Evolutionary conservation across 2,888 invertebrate species (phyloP).

Genomic region (Parnassius glacialis): DNA sequence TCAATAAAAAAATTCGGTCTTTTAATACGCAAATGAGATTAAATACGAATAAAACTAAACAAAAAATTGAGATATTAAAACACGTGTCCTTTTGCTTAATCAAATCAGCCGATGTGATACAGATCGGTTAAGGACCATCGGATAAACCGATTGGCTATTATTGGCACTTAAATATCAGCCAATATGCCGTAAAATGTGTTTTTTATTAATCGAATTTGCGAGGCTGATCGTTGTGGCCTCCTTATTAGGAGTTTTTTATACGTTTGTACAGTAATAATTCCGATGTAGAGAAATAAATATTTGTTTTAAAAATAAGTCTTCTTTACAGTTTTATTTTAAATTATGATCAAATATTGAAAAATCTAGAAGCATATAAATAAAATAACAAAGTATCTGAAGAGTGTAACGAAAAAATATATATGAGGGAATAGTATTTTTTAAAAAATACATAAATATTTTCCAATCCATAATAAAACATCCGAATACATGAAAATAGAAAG

Average conservation of each 20-base stretch:
- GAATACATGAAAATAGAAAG: too few species aligned
- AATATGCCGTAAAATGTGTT: conserved; percentile 20
- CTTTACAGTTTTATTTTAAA: too few species aligned
- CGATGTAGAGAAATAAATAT: too few species aligned
- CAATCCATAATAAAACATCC: too few species aligned
- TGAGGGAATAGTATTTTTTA: too few species aligned
- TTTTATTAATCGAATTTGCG: conserved; percentile 20
- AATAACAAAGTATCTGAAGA: too few species aligned
- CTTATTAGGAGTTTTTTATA: neutral
- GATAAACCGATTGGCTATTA: conserved; percentile 24
- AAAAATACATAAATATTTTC: too few species aligned
- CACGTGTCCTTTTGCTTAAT: conserved; percentile 22
- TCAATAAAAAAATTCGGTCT: neutral
- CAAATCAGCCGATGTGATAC: conserved; percentile 12
- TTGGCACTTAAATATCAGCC: conserved; percentile 24
- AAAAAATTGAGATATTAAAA: conserved; percentile 26
- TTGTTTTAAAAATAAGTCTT: too few species aligned
- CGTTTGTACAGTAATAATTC: too few species aligned
- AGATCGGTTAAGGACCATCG: conserved; percentile 16
- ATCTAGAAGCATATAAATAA: too few species aligned
- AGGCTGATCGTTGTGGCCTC: neutral
- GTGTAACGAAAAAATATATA: too few species aligned
- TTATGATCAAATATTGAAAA: too few species aligned
- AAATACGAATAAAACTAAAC: conserved; percentile 2
- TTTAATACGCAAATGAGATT: conserved; percentile 4